Base-by-base conservation (phyloP, 1,140 invertebrate genomes). In the Drosophila sulfurigaster region DNA sequence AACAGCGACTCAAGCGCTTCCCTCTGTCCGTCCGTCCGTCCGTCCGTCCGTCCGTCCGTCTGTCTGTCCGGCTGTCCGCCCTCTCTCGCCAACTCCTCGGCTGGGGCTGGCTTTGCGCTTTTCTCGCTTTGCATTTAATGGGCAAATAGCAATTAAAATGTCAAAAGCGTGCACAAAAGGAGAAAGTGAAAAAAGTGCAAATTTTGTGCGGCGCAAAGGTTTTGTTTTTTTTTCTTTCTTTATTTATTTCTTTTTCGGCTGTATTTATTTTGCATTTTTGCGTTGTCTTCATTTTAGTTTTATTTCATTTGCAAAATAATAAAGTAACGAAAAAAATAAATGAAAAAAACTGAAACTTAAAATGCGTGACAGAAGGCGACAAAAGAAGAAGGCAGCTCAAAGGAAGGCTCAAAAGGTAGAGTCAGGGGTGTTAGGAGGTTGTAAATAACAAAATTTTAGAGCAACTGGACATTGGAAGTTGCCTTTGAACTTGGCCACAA, bases 101-200 rank as follows among this genome's bases (percentile, higher is more conserved):
- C 32, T 32, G 32, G 35, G 63, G 8, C 63, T 5, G 16, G 20
- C 38, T 59, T 65, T 15, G 20, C 51, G 45, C 52, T 64, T 60
- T 72, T 69, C 63, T 63, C 32, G 56, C 56, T 71, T 54, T 62
- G 75, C 75, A 74, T 52, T 77, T 88, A 88, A 88, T 82, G 83
- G 82, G 77, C 73, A 78, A 83, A 88, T 83, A 88, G 85, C 83
- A 88, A 88, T 88, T 88, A 88, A 88, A 88, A 88, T 88, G 83
- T 88, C 85, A 88, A 88, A 88, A 88, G 83, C 83, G 83, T 88
- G 83, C 83, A 88, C 83, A 88, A 88, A 83, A 81, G 83, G 83
- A 88, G 83, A 88, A 88, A 88, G 83, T 88, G 83, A 75, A 66
- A 81, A 88, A 85, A 86, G 83, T 88, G 83, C 83, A 89, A 88